phyloP scores from a whole-genome alignment of 2,797 vertebrate species.

The Carapus acus region DNA sequence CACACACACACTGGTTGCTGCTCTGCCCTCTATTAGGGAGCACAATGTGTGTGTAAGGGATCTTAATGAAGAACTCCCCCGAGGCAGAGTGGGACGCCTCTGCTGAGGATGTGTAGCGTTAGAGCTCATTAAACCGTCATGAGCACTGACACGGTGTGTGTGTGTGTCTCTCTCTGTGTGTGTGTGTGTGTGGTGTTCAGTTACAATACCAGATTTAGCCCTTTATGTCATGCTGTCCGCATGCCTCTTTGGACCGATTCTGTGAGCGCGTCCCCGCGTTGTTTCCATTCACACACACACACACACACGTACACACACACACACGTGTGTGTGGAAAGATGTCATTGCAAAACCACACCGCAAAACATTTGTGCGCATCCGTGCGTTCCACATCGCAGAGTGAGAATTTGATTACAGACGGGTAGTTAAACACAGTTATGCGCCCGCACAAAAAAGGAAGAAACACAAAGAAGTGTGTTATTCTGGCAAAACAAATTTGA shows the following conservation, averaged over 20 bases:
- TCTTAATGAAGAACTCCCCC: conserved; percentile 69
- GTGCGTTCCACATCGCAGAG: conserved; percentile 12
- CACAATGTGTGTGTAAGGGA: conserved; percentile 65
- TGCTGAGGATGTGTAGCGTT: conserved; percentile 64
- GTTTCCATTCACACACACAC: conserved; percentile 32
- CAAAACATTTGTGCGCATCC: conserved; percentile 1
- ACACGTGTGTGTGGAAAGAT: conserved; percentile 34
- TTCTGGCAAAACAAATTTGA: conserved; percentile 30
- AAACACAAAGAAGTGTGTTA: no score
- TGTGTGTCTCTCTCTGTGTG: conserved; percentile 11
- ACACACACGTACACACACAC: no score
- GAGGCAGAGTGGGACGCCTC: conserved; percentile 58
- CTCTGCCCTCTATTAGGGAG: conserved; percentile 65
- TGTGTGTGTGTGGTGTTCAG: conserved; percentile 42
- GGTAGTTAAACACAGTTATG: conserved; percentile 30
- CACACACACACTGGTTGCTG: conserved; percentile 40
- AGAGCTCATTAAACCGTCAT: conserved; percentile 70
- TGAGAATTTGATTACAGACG: conserved; percentile 34
- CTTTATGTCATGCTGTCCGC: conserved; percentile 53
- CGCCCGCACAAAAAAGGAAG: conserved; percentile 23
- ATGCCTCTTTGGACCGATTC: conserved; percentile 49
- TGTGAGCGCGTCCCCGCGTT: conserved; percentile 30
- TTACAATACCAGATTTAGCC: conserved; percentile 62
- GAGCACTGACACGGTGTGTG: conserved; percentile 52
- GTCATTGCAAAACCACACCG: conserved; percentile 38